A percentile compares a stretch with the other conserved stretches of the same genome.
These are phyloP conservation scores for Drosophila busckii DNA, from an alignment of 1,140 invertebrate species.

Conservation along the genomic window DNA sequence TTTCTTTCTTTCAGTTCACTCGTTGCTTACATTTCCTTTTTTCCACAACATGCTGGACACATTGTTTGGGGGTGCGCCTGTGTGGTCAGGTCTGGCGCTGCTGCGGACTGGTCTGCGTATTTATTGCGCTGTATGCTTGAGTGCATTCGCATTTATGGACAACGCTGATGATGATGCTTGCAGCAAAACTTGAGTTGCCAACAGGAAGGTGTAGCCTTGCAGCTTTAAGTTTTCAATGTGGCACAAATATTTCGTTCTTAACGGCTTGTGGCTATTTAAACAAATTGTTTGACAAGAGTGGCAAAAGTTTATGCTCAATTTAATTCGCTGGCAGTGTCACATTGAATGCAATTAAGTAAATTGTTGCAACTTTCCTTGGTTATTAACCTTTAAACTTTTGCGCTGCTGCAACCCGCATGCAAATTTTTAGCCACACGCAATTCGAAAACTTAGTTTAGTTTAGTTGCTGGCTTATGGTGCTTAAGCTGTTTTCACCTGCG, in stretches of 20 bases:
- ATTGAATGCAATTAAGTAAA: constrained; percentile 48
- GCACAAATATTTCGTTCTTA: not conserved
- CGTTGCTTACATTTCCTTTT: constrained; percentile 13
- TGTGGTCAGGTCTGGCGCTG: constrained; percentile 59
- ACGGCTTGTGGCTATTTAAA: constrained; percentile 16
- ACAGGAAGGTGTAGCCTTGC: too few relatives aligned
- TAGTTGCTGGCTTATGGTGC: constrained; percentile 24
- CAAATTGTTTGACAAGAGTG: constrained; percentile 37
- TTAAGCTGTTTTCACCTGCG: constrained; percentile 50
- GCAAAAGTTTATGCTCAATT: constrained; percentile 54
- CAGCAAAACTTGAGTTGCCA: constrained; percentile 24
- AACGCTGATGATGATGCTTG: constrained; percentile 20
- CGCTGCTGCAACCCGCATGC: constrained; percentile 2
- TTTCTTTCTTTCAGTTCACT: constrained; percentile 7
- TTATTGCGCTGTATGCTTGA: constrained; percentile 73
- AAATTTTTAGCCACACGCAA: constrained; percentile 26
- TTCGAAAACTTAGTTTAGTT: constrained; percentile 49
- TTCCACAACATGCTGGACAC: constrained; percentile 32
- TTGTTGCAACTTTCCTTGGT: constrained; percentile 42
- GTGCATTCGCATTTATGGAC: constrained; percentile 56
- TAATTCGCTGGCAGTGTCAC: constrained; percentile 30
- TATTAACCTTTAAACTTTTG: constrained; percentile 38
- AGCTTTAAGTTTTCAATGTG: not conserved
- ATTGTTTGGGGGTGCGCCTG: constrained; percentile 44
- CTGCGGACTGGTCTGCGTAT: constrained; percentile 48